Evolutionary conservation across 2,888 invertebrate species (phyloP).

Genomic region (Margaritifera margaritifera): DNA sequence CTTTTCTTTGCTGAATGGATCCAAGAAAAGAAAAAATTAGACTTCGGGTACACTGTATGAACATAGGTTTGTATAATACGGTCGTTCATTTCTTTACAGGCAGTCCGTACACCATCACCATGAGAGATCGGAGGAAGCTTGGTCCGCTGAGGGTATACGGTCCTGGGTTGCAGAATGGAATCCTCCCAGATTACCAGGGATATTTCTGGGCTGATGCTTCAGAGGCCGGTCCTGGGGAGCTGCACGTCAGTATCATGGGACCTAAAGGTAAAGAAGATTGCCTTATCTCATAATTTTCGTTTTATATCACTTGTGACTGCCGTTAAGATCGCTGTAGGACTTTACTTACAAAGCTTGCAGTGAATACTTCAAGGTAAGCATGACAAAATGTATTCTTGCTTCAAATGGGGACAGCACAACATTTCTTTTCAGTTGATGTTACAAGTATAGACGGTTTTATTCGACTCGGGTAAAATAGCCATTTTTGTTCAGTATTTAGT

Average conservation of each 20-base stretch:
- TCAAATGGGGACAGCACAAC: too few species aligned
- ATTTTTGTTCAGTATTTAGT: too few species aligned
- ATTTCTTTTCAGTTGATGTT: too few species aligned
- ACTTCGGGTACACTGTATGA: too few species aligned
- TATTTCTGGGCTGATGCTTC: conserved; percentile 60
- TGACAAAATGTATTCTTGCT: too few species aligned
- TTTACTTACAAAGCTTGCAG: not conserved
- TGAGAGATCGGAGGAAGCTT: not conserved
- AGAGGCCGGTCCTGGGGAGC: conserved; percentile 58
- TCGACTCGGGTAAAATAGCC: too few species aligned
- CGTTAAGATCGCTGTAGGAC: not conserved
- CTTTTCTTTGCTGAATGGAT: too few species aligned
- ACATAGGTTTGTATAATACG: too few species aligned
- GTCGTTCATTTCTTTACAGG: conserved; percentile 33
- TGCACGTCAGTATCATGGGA: conserved; percentile 61
- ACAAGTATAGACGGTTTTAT: too few species aligned
- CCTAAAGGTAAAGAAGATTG: conserved; percentile 49
- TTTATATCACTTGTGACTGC: not conserved
- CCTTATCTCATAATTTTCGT: not conserved
- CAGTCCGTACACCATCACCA: conserved; percentile 55
- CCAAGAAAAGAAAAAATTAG: too few species aligned
- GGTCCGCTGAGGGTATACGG: conserved; percentile 55
- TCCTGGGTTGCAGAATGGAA: conserved; percentile 56
- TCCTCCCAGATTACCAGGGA: conserved; percentile 54
- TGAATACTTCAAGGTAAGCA: not conserved